Evolutionary conservation across 2,797 vertebrate genomes (phyloP).

Genomic region (Tapirus indicus): DNA sequence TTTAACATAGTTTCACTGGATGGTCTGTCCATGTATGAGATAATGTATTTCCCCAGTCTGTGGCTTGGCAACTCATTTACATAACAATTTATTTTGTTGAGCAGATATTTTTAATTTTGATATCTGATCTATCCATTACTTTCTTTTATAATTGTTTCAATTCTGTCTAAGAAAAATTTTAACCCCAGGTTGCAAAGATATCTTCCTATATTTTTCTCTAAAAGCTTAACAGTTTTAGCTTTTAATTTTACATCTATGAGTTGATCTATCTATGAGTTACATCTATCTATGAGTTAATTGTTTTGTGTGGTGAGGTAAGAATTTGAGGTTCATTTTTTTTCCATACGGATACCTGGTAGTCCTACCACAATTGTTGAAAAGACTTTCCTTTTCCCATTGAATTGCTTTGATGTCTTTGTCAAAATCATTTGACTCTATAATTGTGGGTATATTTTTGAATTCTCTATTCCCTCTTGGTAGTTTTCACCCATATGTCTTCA

Average conservation of each 20-base stretch:
- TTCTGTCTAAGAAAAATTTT: not conserved
- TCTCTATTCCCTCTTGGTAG: not conserved
- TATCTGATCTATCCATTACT: not conserved
- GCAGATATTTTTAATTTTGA: not conserved
- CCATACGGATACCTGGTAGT: not conserved
- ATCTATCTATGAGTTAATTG: not conserved
- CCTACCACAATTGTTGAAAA: not conserved
- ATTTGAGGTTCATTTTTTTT: not conserved
- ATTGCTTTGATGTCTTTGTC: not conserved
- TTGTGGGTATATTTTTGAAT: not conserved
- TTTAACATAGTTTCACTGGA: slow-evolving; percentile 40
- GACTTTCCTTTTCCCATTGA: not conserved
- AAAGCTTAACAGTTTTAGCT: not conserved
- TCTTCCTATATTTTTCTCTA: not conserved
- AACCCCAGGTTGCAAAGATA: not conserved
- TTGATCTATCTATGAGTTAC: not conserved
- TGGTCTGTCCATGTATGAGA: not conserved
- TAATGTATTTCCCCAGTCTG: not conserved
- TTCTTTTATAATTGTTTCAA: not conserved
- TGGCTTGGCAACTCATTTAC: not conserved
- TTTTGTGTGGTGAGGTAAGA: not conserved
- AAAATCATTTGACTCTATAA: slow-evolving; percentile 12
- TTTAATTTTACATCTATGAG: slow-evolving; percentile 18
- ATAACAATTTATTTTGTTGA: not conserved
- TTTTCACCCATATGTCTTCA: not conserved